Conservation (phyloP, 2,797 vertebrate species). For the Notolabrus celidotus region DNA sequence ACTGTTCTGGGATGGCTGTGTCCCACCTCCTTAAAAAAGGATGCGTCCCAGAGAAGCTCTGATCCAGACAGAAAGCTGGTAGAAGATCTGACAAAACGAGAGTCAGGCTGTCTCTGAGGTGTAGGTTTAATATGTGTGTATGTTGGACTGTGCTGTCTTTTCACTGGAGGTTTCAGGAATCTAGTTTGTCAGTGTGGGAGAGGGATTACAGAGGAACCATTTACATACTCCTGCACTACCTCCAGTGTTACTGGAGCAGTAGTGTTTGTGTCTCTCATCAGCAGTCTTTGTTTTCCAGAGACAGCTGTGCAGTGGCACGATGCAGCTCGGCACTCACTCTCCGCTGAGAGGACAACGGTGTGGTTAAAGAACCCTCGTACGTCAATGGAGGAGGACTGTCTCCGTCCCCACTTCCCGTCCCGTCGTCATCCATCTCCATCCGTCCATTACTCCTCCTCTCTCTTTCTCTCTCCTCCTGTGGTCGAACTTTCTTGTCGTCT, state of each 20-base stretch:
- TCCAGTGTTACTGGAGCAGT: conserved; percentile 62
- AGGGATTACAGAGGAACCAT: conserved; percentile 63
- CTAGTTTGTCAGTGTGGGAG: conserved; percentile 57
- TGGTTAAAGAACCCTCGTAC: conserved; percentile 68
- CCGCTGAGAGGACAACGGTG: conserved; percentile 70
- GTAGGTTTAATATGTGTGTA: conserved; percentile 54
- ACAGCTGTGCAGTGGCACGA: conserved; percentile 92
- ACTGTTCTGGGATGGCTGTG: conserved; percentile 36
- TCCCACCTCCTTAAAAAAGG: conserved; percentile 36
- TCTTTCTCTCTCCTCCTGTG: conserved; percentile 74
- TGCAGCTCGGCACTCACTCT: conserved; percentile 90
- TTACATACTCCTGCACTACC: conserved; percentile 60
- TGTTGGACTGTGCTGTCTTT: conserved; percentile 55
- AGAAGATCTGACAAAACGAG: conserved; percentile 27
- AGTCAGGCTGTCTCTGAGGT: conserved; percentile 61
- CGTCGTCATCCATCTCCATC: conserved; percentile 77
- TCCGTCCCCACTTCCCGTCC: conserved; percentile 70
- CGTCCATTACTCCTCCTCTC: conserved; percentile 70
- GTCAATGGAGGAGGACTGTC: conserved; percentile 76
- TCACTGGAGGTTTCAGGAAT: conserved; percentile 56
- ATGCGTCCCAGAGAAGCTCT: conserved; percentile 53
- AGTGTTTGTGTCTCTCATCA: conserved; percentile 82
- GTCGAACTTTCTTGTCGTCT: conserved; percentile 90
- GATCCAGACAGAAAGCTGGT: conserved; percentile 50
- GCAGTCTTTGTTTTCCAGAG: conserved; percentile 93